phyloP scores from a whole-genome alignment of 2,888 invertebrate genomes.

The Macrophya annulata region DNA sequence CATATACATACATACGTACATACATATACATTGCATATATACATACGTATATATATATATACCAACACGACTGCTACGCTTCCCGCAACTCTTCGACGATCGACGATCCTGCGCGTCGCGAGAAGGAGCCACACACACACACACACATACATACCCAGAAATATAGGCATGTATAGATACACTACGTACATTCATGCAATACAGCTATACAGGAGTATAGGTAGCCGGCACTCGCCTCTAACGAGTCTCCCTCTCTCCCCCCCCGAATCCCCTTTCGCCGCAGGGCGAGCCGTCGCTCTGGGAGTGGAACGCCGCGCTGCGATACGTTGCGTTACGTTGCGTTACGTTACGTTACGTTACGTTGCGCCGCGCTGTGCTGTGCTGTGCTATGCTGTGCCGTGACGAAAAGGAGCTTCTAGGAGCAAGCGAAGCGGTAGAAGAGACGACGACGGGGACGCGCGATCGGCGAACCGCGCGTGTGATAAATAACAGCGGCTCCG shows the following conservation, averaged over 20 bases:
- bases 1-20: neutral
- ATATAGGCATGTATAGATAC: too few relatives aligned
- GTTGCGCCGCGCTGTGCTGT: constrained; percentile 57
- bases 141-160: neutral
- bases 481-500: constrained; percentile 69
- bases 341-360: constrained; percentile 2
- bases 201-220: neutral
- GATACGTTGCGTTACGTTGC: neutral
- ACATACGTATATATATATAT: neutral
- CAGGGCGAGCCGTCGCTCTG: constrained; percentile 60
- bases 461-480: constrained; percentile 70
- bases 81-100: constrained; percentile 33
- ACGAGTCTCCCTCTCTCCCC: constrained; percentile 27
- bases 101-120: constrained; percentile 18
- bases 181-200: neutral
- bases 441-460: constrained; percentile 60
- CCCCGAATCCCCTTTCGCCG: constrained; percentile 50
- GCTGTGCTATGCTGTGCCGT: constrained; percentile 40
- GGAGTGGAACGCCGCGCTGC: constrained; percentile 53
- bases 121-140: neutral
- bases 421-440: constrained; percentile 63
- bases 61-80: constrained; percentile 9
- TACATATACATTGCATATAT: too few relatives aligned
- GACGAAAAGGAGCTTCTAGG: constrained; percentile 44
- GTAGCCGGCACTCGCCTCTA: constrained; percentile 54